Conservation (phyloP, 2,113 vertebrate genomes). For the Ptychochromis oligacanthus region DNA sequence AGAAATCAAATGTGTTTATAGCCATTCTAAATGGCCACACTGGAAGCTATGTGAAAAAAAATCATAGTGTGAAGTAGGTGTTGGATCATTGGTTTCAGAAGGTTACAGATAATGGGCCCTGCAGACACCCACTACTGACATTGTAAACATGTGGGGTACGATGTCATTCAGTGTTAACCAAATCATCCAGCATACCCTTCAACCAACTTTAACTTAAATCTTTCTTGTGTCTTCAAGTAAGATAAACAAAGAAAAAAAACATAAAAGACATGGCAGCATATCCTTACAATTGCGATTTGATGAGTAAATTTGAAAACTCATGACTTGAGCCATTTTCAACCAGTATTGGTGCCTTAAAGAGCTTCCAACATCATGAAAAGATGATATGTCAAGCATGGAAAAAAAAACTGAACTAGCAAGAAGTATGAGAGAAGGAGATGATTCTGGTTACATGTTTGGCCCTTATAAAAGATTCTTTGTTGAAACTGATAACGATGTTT, state of each 20-base stretch:
- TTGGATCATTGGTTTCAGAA: constrained; percentile 2
- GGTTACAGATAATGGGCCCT: neutral
- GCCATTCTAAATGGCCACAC: neutral
- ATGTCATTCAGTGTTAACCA: neutral
- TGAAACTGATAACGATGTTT: neutral
- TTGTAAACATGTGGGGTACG: neutral
- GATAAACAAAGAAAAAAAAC: neutral
- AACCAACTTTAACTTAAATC: neutral
- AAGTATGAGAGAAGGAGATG: neutral
- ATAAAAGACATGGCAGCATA: neutral
- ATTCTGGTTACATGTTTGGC: neutral
- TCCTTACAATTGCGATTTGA: neutral
- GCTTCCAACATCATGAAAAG: neutral
- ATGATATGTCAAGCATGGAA: too few species aligned
- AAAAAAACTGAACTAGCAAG: too few species aligned
- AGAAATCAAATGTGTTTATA: constrained; percentile 6
- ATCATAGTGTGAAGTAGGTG: neutral
- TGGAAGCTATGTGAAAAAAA: neutral
- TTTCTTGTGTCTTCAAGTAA: neutral
- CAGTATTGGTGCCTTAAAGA: neutral
- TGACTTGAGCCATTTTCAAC: neutral
- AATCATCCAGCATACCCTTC: too few species aligned
- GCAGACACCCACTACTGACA: neutral
- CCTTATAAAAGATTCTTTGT: neutral
- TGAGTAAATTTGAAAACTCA: neutral